Evolutionary conservation across 2,888 invertebrate genomes (phyloP).

Genomic region (Uloborus plumipes): DNA sequence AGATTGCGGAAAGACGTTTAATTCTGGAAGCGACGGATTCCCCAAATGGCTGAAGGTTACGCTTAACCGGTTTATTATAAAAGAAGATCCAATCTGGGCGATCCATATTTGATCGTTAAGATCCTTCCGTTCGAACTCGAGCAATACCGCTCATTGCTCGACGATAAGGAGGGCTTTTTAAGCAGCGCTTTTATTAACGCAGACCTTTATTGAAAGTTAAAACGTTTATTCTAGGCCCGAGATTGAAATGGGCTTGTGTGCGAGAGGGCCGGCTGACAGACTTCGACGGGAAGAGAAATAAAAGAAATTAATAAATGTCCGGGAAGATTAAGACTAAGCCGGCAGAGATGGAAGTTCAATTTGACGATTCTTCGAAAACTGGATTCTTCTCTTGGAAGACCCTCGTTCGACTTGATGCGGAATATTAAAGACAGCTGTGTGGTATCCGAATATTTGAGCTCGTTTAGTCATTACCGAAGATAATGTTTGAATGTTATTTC

Average conservation of each 20-base stretch:
- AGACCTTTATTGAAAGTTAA: conserved; percentile 61
- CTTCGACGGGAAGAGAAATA: conserved; percentile 14
- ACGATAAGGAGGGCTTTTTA: conserved; percentile 46
- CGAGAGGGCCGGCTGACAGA: not conserved
- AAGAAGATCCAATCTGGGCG: conserved; percentile 50
- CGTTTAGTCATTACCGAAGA: too few relatives aligned
- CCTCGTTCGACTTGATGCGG: conserved; percentile 24
- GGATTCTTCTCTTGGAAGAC: conserved; percentile 19
- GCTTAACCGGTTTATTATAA: conserved; percentile 59
- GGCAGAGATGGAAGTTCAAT: conserved; percentile 47
- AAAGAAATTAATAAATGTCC: conserved; percentile 61
- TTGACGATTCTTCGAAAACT: conserved; percentile 13
- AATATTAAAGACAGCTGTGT: conserved; percentile 16
- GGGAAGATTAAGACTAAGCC: conserved; percentile 54
- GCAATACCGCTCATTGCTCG: conserved; percentile 18
- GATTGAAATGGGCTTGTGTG: conserved; percentile 17
- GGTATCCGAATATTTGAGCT: too few relatives aligned
- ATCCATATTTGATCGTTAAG: conserved; percentile 55
- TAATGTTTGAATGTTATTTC: too few relatives aligned
- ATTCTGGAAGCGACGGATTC: conserved; percentile 34
- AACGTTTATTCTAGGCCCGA: conserved; percentile 41
- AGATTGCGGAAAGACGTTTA: conserved; percentile 48
- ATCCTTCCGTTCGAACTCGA: conserved; percentile 26
- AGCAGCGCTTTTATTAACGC: conserved; percentile 57
- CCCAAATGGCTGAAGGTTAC: conserved; percentile 50